phyloP scores from a whole-genome alignment of 2,113 vertebrate genomes.

The Heterotilapia buettikoferi region DNA sequence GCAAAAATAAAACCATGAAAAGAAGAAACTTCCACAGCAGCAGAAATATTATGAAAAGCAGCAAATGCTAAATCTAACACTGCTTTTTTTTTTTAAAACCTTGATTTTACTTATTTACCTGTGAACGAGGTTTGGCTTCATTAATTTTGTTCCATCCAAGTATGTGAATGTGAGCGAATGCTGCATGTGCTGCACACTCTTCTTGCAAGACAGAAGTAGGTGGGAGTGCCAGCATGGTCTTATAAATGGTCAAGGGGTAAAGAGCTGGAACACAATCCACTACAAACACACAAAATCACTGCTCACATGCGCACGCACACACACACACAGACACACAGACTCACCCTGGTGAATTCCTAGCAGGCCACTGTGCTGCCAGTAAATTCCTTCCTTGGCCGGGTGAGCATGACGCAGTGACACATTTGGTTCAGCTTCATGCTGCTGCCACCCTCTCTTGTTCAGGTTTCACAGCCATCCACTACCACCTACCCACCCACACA shows the following conservation, averaged over 20 bases:
- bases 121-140: background rate
- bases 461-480: conserved; percentile 13
- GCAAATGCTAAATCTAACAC: background rate
- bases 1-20: background rate
- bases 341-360: conserved; percentile 22
- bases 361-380: conserved; percentile 35
- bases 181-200: background rate
- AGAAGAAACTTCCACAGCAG: background rate
- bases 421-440: conserved; percentile 32
- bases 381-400: conserved; percentile 11
- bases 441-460: conserved; percentile 7
- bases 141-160: background rate
- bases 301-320: background rate
- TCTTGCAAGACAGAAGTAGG: background rate
- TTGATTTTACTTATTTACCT: conserved; percentile 11
- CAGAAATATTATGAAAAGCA: background rate
- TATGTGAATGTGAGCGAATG: background rate
- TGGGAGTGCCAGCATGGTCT: background rate
- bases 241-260: conserved; percentile 15
- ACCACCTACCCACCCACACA: background rate
- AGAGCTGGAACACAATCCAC: conserved; percentile 28
- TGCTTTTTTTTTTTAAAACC: background rate
- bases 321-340: background rate
- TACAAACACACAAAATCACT: background rate
- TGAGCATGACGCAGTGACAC: conserved; percentile 25